Percentiles rank a stretch among this genome's conserved stretches.
These are phyloP conservation scores for Clarias platycephalus DNA, from an alignment of 2,797 vertebrate genomes.

Conservation along the genomic window DNA sequence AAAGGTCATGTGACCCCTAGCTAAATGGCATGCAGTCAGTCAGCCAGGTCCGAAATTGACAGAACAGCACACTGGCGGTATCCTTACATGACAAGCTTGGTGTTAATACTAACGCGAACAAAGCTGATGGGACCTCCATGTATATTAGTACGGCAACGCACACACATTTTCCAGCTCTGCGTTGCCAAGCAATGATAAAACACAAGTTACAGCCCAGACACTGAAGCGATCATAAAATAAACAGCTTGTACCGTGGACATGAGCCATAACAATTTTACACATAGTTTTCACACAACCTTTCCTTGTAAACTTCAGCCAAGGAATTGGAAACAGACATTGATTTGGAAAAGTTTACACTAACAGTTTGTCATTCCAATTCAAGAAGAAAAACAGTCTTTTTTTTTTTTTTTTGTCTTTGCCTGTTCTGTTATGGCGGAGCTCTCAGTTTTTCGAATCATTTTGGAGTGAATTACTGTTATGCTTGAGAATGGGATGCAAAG, in stretches of 20 bases:
- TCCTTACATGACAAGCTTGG: not conserved
- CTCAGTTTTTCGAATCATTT: conserved; percentile 8
- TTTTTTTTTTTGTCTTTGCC: not conserved
- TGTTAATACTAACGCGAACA: not conserved
- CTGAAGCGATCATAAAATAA: conserved; percentile 4
- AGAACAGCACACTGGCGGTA: not conserved
- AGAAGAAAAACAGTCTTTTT: not conserved
- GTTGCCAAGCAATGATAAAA: conserved; percentile 1
- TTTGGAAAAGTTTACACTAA: not conserved
- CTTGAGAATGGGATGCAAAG: not conserved
- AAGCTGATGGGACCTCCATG: not conserved
- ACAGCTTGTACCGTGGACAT: not conserved
- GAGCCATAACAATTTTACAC: not conserved
- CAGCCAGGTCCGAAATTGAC: not conserved
- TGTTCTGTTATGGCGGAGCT: not conserved
- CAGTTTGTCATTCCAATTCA: not conserved
- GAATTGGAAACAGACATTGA: conserved; percentile 8
- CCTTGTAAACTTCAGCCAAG: conserved; percentile 10
- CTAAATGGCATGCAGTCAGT: not conserved
- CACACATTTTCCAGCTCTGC: conserved; percentile 31
- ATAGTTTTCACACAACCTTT: conserved; percentile 3
- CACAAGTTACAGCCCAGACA: not conserved
- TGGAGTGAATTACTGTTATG: conserved; percentile 6
- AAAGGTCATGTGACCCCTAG: not conserved
- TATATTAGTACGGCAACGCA: conserved; percentile 24